Percentiles rank a stretch among this genome's conserved stretches.
These are phyloP conservation scores for Coryphaenoides rupestris DNA, from an alignment of 2,113 vertebrate species.

Conservation along the genomic window DNA sequence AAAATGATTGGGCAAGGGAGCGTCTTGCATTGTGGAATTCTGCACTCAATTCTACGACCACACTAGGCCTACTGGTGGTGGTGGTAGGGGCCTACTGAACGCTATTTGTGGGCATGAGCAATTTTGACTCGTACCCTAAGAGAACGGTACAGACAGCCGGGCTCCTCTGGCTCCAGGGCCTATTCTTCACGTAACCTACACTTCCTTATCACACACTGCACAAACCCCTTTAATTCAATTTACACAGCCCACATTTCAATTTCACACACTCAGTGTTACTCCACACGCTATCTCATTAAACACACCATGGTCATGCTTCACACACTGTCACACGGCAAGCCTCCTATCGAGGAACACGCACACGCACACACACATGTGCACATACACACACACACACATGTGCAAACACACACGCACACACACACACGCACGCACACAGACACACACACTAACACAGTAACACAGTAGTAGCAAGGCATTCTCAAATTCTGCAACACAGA, in stretches of 20 bases:
- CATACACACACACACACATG: slow-evolving; percentile 17
- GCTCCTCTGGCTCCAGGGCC: too few species aligned
- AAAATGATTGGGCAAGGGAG: too few species aligned
- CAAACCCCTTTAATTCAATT: slow-evolving; percentile 60
- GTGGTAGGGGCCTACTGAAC: too few species aligned
- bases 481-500: slow-evolving; percentile 23
- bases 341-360: slow-evolving; percentile 22
- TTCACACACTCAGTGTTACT: slow-evolving; percentile 55
- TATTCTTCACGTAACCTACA: too few species aligned
- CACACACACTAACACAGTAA: slow-evolving; percentile 1
- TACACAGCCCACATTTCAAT: slow-evolving; percentile 44
- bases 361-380: slow-evolving; percentile 2
- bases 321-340: slow-evolving; percentile 35
- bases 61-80: too few species aligned
- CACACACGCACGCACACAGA: slow-evolving; percentile 8
- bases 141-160: too few species aligned
- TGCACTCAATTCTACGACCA: too few species aligned
- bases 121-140: too few species aligned
- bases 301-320: slow-evolving; percentile 46
- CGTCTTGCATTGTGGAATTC: too few species aligned
- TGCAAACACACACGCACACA: slow-evolving; percentile 17
- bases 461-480: slow-evolving; percentile 35
- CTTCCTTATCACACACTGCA: slow-evolving; percentile 19
- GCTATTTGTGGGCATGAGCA: too few species aligned
- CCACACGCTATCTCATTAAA: slow-evolving; percentile 62